Evolutionary conservation across 2,113 vertebrate genomes (phyloP).

Genomic region (Spizaetus ornatus): DNA sequence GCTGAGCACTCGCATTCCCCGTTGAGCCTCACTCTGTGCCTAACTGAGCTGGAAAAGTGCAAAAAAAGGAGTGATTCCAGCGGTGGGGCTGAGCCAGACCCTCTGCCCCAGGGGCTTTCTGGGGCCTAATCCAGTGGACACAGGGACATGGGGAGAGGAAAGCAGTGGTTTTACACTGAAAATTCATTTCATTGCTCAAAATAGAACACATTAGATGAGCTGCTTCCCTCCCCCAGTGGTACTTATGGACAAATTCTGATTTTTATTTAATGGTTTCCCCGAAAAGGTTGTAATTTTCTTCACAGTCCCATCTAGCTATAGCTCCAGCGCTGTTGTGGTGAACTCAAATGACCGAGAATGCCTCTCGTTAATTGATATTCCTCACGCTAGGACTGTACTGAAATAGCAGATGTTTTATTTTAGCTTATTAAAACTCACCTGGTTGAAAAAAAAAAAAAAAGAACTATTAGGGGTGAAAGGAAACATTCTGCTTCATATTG

Average conservation of each 20-base stretch:
- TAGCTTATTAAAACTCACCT: constrained; percentile 38
- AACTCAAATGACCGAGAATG: not conserved
- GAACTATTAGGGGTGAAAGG: not conserved
- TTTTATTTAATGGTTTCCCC: constrained; percentile 41
- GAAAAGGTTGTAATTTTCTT: constrained; percentile 8
- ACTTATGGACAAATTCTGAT: constrained; percentile 14
- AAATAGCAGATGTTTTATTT: not conserved
- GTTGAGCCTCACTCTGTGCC: fast-evolving
- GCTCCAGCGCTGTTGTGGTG: not conserved
- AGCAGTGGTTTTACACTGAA: not conserved
- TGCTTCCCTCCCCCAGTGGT: not conserved
- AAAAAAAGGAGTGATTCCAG: not conserved
- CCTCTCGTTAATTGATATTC: not conserved
- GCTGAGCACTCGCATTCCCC: fast-evolving
- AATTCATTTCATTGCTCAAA: not conserved
- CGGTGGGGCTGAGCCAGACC: not conserved
- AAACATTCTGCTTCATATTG: not conserved
- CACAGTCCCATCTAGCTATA: not conserved
- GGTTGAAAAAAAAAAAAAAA: not conserved
- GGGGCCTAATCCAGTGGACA: fast-evolving
- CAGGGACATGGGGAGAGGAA: not conserved
- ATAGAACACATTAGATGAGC: not conserved
- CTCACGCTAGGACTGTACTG: not conserved
- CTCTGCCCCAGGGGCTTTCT: not conserved
- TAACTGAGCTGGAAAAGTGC: fast-evolving